Percentiles rank a stretch among this genome's conserved stretches.
Evolutionary conservation across 2,113 vertebrate genomes (phyloP).

Genomic region (Notarius lentiginosus): DNA sequence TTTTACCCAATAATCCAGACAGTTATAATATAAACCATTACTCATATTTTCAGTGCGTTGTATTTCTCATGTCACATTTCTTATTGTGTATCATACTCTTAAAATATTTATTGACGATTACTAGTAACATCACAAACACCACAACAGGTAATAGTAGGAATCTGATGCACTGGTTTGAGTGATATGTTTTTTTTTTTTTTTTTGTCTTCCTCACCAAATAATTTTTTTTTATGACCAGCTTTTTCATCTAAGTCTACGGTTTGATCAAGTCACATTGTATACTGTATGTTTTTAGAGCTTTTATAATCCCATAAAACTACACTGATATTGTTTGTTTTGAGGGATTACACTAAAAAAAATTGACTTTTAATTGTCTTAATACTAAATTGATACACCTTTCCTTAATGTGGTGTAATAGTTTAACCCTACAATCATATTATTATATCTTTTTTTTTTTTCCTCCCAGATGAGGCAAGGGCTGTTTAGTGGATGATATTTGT

Average conservation of each 20-base stretch:
- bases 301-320: background rate
- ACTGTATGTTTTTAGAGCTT: background rate
- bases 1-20: constrained; percentile 35
- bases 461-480: too few species aligned
- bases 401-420: background rate
- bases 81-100: background rate
- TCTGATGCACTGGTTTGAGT: constrained; percentile 18
- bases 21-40: background rate
- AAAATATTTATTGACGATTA: constrained; percentile 7
- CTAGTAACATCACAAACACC: background rate
- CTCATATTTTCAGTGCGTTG: constrained; percentile 1
- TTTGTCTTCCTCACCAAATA: too few species aligned
- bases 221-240: constrained; percentile 12
- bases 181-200: background rate
- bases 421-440: background rate
- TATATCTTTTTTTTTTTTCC: background rate
- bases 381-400: background rate
- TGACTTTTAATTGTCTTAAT: background rate
- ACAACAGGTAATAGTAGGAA: constrained; percentile 27
- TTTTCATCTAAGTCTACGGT: background rate
- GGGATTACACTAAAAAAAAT: background rate
- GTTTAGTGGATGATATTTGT: constrained; percentile 1
- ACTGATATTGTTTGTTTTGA: background rate
- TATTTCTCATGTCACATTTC: constrained; percentile 6
- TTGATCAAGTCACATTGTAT: background rate